Conservation (phyloP, 2,888 invertebrate species). For the Erynnis tages region DNA sequence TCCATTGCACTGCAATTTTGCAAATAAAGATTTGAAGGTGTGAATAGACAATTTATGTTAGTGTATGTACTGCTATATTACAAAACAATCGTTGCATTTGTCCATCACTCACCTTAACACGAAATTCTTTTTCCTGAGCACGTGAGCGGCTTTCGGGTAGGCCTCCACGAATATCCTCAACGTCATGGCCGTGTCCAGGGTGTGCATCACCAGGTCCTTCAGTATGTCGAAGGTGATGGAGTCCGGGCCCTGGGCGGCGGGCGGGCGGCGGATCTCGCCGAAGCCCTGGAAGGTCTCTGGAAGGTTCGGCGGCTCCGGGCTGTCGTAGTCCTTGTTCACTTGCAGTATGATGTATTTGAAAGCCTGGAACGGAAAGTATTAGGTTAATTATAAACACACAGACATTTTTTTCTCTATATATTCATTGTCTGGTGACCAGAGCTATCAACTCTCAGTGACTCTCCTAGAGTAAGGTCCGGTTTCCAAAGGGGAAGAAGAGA, state of each 20-base stretch:
- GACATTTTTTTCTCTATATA: no score
- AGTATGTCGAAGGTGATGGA: slow-evolving; percentile 69
- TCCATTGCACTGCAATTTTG: no score
- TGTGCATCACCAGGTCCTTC: slow-evolving; percentile 85
- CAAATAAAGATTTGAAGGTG: no score
- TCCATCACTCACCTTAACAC: slow-evolving; percentile 72
- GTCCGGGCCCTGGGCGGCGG: slow-evolving; percentile 47
- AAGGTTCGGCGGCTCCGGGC: slow-evolving; percentile 65
- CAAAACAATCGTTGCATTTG: no score
- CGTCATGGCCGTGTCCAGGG: slow-evolving; percentile 86
- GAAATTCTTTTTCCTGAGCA: slow-evolving; percentile 82
- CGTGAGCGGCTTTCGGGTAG: slow-evolving; percentile 78
- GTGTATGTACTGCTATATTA: background rate
- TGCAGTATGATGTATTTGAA: slow-evolving; percentile 75
- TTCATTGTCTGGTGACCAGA: no score
- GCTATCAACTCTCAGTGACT: no score
- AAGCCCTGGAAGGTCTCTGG: slow-evolving; percentile 75
- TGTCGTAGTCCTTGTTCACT: slow-evolving; percentile 75
- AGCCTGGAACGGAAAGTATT: slow-evolving; percentile 45
- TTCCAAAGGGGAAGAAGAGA: no score
- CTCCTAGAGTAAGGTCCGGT: no score
- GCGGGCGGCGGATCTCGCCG: slow-evolving; percentile 60
- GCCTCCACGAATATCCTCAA: slow-evolving; percentile 85
- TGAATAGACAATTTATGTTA: no score
- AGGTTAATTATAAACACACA: no score